Evolutionary conservation across 2,113 vertebrate species (phyloP).

Genomic region (Anoplopoma fimbria): DNA sequence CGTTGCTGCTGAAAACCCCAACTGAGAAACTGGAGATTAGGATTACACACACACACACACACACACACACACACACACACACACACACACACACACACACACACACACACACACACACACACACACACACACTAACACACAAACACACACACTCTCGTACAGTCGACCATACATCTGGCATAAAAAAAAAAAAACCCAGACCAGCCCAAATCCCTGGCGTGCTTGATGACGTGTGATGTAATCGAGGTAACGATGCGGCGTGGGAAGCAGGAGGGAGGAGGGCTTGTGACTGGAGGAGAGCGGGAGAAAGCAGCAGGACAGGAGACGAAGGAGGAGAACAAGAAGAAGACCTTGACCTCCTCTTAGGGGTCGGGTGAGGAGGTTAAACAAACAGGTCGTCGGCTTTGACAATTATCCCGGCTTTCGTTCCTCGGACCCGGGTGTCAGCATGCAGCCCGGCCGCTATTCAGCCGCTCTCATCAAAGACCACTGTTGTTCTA

Average conservation of each 20-base stretch:
- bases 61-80: constrained; percentile 4
- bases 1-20: neutral
- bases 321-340: constrained; percentile 17
- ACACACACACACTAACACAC: constrained; percentile 4
- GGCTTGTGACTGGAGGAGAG: neutral
- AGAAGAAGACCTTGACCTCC: constrained; percentile 63
- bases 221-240: constrained; percentile 81
- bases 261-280: constrained; percentile 45
- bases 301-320: constrained; percentile 34
- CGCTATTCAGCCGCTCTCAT: constrained; percentile 45
- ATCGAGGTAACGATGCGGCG: constrained; percentile 79
- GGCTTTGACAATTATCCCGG: constrained; percentile 72
- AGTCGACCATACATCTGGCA: constrained; percentile 43
- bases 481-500: constrained; percentile 73
- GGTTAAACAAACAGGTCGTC: constrained; percentile 85
- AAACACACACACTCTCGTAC: neutral
- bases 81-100: constrained; percentile 6
- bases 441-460: constrained; percentile 36
- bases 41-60: constrained; percentile 3
- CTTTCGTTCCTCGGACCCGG: neutral
- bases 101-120: neutral
- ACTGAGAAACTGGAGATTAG: constrained; percentile 18
- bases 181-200: constrained; percentile 13
- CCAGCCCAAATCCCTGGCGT: constrained; percentile 41
- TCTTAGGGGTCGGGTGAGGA: constrained; percentile 59